Evolutionary conservation across 2,888 invertebrate genomes (phyloP).

Genomic region (Beris morrisii): DNA sequence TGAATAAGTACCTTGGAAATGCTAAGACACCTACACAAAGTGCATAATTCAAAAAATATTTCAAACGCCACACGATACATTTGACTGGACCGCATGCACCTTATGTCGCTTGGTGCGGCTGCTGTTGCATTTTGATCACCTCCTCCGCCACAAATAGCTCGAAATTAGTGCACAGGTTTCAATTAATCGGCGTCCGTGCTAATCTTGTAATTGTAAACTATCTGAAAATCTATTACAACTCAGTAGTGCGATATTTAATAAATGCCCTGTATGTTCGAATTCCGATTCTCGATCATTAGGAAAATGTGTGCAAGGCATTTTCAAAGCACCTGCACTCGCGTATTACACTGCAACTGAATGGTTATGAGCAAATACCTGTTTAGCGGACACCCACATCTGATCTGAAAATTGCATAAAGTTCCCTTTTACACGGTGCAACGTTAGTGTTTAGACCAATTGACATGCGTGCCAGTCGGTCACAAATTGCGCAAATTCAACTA

Average conservation of each 20-base stretch:
- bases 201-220: constrained; percentile 27
- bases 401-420: constrained; percentile 18
- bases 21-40: constrained; percentile 16
- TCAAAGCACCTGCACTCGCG: not conserved
- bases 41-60: constrained; percentile 14
- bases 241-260: constrained; percentile 6
- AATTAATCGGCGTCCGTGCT: constrained; percentile 22
- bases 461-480: constrained; percentile 30
- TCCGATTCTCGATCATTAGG: constrained; percentile 10
- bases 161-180: constrained; percentile 27
- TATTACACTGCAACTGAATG: constrained; percentile 13
- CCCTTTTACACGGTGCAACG: constrained; percentile 4
- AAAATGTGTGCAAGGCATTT: constrained; percentile 7
- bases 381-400: constrained; percentile 19
- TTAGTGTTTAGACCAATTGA: constrained; percentile 1
- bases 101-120: not conserved
- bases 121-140: constrained; percentile 10
- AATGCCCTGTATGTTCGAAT: constrained; percentile 4
- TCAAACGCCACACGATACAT: not conserved
- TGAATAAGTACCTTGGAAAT: constrained; percentile 13
- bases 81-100: not conserved
- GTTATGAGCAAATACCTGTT: constrained; percentile 17
- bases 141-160: not conserved
- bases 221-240: constrained; percentile 28
- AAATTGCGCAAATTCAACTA: constrained; percentile 32